These are phyloP conservation scores for Porites rus DNA, from an alignment of 92 coral and sea anemone species.

Conservation along the genomic window DNA sequence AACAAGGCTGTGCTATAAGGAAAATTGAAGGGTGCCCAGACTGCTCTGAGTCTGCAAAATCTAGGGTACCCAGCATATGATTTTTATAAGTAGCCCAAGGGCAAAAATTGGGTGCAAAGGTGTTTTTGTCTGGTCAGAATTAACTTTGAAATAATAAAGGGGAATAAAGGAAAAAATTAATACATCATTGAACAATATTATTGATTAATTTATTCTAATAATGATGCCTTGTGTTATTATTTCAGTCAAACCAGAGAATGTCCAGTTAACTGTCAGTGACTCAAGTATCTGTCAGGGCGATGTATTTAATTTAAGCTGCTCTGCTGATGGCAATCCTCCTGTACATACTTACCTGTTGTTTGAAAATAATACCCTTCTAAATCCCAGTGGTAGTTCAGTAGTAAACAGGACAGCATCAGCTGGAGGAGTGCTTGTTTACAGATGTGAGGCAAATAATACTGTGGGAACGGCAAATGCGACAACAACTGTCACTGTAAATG, in stretches of 20 bases:
- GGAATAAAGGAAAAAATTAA: too few relatives aligned
- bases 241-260: neutral
- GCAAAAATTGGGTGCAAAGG: too few relatives aligned
- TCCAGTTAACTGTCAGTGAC: neutral
- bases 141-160: too few relatives aligned
- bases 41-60: too few relatives aligned
- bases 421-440: conserved; percentile 40
- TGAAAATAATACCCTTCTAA: conserved; percentile 25
- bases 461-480: conserved; percentile 41
- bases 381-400: neutral
- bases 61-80: too few relatives aligned
- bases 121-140: too few relatives aligned
- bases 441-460: conserved; percentile 48
- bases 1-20: too few relatives aligned
- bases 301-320: conserved; percentile 31
- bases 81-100: too few relatives aligned
- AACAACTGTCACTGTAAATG: conserved; percentile 23
- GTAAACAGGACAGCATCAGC: neutral
- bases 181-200: too few relatives aligned
- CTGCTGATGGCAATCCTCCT: conserved; percentile 45
- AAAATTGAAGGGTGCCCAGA: too few relatives aligned
- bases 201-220: too few relatives aligned
- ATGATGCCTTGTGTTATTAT: neutral
- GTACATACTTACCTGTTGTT: conserved; percentile 51
- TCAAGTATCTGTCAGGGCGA: conserved; percentile 19